Conservation (phyloP, 1,140 invertebrate genomes). For the Bombus balteatus region DNA sequence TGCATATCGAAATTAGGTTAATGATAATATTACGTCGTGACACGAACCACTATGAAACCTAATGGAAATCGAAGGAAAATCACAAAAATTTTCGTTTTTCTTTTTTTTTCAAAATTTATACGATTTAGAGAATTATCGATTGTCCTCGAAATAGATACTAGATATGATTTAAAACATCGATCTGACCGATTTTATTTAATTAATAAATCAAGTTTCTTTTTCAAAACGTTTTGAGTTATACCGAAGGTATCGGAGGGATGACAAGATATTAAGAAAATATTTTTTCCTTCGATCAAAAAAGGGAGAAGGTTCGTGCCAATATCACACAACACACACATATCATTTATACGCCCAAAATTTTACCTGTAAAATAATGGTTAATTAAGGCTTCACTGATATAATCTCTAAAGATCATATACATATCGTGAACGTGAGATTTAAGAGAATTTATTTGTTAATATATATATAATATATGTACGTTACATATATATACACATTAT, state of each 20-base stretch:
- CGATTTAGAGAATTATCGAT: background rate
- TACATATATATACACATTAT: slow-evolving; percentile 73
- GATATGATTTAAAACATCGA: background rate
- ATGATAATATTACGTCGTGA: slow-evolving; percentile 31
- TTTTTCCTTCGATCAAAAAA: slow-evolving; percentile 30
- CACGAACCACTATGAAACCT: background rate
- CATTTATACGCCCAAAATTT: slow-evolving; percentile 70
- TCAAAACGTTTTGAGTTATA: fast-evolving
- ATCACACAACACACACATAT: slow-evolving; percentile 71
- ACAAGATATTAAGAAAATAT: background rate
- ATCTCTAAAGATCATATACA: slow-evolving; percentile 75
- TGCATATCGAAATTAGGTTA: slow-evolving; percentile 46
- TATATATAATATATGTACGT: slow-evolving; percentile 73
- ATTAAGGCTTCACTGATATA: slow-evolving; percentile 62
- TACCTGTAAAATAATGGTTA: slow-evolving; percentile 68
- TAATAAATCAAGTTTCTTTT: no score
- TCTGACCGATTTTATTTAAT: background rate
- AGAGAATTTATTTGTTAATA: slow-evolving; percentile 75
- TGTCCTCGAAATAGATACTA: background rate
- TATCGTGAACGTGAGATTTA: slow-evolving; percentile 75
- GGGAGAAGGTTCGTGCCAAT: slow-evolving; percentile 13
- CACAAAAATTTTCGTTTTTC: background rate
- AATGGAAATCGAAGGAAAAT: slow-evolving; percentile 40
- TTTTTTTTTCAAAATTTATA: background rate
- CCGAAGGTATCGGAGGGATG: background rate